Evolutionary conservation across 2,113 vertebrate genomes (phyloP).

Genomic region (Saguinus midas): DNA sequence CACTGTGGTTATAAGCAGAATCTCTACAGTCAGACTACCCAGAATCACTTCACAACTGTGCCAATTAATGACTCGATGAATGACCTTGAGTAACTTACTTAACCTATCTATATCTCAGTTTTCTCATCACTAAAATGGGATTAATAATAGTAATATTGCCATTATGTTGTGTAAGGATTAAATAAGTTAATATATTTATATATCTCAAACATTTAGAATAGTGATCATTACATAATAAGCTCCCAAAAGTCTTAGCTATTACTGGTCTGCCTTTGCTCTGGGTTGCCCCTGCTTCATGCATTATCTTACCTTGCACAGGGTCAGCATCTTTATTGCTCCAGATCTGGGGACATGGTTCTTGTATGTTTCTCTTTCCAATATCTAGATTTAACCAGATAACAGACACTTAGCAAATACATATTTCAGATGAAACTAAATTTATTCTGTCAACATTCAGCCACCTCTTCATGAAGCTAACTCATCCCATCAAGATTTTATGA

Average conservation of each 20-base stretch:
- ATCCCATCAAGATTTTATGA: background rate
- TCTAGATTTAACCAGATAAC: fast-evolving
- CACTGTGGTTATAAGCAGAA: background rate
- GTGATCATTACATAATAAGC: background rate
- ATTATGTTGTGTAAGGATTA: background rate
- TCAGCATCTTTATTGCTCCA: background rate
- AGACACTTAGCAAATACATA: background rate
- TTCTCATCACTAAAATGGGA: background rate
- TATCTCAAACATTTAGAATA: background rate
- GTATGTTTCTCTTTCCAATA: background rate
- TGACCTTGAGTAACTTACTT: background rate
- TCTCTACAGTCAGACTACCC: background rate
- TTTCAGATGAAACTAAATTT: background rate
- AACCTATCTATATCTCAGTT: background rate
- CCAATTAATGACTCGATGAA: background rate
- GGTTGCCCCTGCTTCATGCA: background rate
- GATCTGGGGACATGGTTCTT: background rate
- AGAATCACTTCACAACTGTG: background rate
- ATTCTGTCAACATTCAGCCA: too few species aligned
- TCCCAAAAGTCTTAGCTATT: background rate
- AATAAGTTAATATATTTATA: background rate
- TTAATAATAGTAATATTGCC: background rate
- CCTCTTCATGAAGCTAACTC: background rate
- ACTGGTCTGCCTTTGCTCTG: background rate
- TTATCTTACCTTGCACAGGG: background rate